These are phyloP conservation scores for Cerceris rybyensis DNA, from an alignment of 2,888 invertebrate species.

Conservation along the genomic window DNA sequence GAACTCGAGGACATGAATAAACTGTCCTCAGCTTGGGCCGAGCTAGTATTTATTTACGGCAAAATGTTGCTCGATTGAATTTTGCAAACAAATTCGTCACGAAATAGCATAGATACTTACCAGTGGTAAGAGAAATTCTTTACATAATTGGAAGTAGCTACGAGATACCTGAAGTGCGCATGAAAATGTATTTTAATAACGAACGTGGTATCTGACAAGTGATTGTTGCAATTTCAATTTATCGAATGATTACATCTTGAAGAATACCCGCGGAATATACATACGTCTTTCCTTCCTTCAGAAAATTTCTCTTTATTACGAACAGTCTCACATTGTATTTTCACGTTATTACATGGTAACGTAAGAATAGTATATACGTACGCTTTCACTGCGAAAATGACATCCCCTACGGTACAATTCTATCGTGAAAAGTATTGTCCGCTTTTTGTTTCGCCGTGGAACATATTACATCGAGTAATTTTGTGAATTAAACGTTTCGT, in stretches of 20 bases:
- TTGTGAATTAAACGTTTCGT: no score
- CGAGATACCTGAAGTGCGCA: slow-evolving; percentile 39
- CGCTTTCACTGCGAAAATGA: slow-evolving; percentile 19
- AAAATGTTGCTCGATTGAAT: no score
- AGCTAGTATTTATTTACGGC: no score
- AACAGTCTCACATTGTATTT: slow-evolving; percentile 7
- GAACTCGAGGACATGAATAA: no score
- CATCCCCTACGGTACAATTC: no score
- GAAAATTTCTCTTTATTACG: slow-evolving; percentile 7
- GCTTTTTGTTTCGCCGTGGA: no score
- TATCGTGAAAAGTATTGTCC: no score
- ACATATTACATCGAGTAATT: no score
- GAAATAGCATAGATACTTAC: slow-evolving; percentile 58
- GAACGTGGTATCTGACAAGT: background rate
- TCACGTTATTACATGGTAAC: slow-evolving; percentile 7
- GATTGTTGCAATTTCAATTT: background rate
- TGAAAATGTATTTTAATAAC: slow-evolving; percentile 22
- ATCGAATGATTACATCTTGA: background rate
- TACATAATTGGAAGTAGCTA: slow-evolving; percentile 46
- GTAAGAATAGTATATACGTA: background rate
- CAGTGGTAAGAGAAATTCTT: slow-evolving; percentile 71
- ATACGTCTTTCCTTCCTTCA: background rate
- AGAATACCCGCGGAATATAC: background rate
- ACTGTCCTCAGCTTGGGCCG: no score
- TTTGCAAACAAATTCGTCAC: slow-evolving; percentile 48